A percentile compares a stretch with the other conserved stretches of the same genome.
Evolutionary conservation across 2,797 vertebrate genomes (phyloP).

Genomic region (Mus minutoides): DNA sequence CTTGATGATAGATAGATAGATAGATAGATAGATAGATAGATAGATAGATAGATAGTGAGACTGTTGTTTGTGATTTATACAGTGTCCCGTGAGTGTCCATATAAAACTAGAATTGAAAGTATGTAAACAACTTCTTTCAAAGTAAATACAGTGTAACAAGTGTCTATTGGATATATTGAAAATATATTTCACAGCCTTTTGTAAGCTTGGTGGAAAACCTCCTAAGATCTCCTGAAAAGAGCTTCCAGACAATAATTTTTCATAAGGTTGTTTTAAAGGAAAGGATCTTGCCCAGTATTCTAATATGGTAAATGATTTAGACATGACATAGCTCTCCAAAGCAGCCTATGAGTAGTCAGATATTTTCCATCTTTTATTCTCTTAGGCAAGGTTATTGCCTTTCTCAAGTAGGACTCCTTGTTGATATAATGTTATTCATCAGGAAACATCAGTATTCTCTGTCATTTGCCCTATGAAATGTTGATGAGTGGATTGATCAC

Average conservation of each 20-base stretch:
- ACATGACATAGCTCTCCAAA: conserved; percentile 9
- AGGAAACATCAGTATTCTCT: conserved; percentile 37
- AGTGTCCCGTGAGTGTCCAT: background rate
- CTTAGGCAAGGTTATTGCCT: conserved; percentile 17
- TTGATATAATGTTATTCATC: background rate
- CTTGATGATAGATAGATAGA: background rate
- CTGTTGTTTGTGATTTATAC: conserved; percentile 11
- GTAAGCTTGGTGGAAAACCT: background rate
- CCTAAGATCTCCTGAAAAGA: conserved; percentile 6
- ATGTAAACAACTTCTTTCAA: background rate
- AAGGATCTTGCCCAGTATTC: background rate
- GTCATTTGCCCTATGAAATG: conserved; percentile 31
- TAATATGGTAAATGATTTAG: conserved; percentile 52
- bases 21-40: background rate
- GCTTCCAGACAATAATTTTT: conserved; percentile 12
- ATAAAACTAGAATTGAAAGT: conserved; percentile 30
- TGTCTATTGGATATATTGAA: background rate
- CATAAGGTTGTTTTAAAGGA: conserved; percentile 38
- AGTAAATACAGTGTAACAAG: background rate
- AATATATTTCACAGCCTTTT: background rate
- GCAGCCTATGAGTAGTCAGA: background rate
- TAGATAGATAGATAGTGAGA: background rate
- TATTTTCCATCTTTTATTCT: conserved; percentile 44
- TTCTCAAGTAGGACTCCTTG: conserved; percentile 7
- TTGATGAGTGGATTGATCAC: conserved; percentile 46